Percentiles rank a stretch among this genome's conserved stretches.
phyloP scores from a whole-genome alignment of 1,140 invertebrate species.

The Cotesia typhae region DNA sequence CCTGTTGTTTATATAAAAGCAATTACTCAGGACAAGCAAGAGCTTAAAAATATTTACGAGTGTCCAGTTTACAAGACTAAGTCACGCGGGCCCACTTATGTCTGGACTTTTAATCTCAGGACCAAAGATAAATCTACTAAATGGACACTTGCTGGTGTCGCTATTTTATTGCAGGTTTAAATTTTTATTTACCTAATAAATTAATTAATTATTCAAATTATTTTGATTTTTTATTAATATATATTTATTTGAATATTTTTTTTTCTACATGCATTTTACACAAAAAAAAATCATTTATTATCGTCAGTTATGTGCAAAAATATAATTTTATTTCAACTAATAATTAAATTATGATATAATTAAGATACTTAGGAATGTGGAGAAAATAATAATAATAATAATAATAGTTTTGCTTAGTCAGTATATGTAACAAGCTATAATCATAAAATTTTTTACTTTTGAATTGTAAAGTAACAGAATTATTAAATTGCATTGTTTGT shows the following conservation, averaged over 20 bases:
- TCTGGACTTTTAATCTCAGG: constrained; percentile 96
- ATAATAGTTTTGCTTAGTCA: background rate
- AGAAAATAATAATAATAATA: background rate
- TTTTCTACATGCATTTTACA: constrained; percentile 24
- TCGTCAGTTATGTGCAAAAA: constrained; percentile 35
- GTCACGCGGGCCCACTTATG: constrained; percentile 86
- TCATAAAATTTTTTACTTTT: too few species aligned
- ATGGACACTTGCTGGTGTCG: constrained; percentile 93
- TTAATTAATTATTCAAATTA: background rate
- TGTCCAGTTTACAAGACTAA: constrained; percentile 94
- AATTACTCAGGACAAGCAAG: constrained; percentile 88
- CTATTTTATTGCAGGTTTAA: constrained; percentile 82
- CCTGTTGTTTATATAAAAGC: constrained; percentile 92
- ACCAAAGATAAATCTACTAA: constrained; percentile 88
- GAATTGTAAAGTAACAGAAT: too few species aligned
- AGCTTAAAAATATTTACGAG: constrained; percentile 86
- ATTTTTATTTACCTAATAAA: background rate
- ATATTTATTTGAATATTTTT: background rate
- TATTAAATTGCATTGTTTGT: too few species aligned
- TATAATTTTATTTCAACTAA: constrained; percentile 30
- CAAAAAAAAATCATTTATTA: constrained; percentile 18
- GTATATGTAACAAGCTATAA: background rate
- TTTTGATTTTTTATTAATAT: background rate
- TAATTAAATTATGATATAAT: constrained; percentile 14
- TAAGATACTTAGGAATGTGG: constrained; percentile 28